Evolutionary conservation across 1,140 invertebrate species (phyloP).

Genomic region (Aphidius gifuensis): DNA sequence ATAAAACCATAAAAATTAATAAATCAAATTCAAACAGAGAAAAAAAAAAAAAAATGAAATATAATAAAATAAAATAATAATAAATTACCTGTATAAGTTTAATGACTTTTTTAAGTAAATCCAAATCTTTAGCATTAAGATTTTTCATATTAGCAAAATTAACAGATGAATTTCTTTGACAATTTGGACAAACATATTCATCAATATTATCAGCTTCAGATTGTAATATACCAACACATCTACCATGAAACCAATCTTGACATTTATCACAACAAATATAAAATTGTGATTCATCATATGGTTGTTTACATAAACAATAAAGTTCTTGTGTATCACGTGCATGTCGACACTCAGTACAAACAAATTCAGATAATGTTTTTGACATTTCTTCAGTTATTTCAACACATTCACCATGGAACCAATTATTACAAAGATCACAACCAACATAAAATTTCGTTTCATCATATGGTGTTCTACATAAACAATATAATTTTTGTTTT

Average conservation of each 20-base stretch:
- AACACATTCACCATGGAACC: conserved; percentile 97
- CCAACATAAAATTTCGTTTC: conserved; percentile 95
- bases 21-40: background rate
- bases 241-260: conserved; percentile 98
- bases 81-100: conserved; percentile 81
- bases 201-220: conserved; percentile 92
- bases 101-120: conserved; percentile 78
- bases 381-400: conserved; percentile 91
- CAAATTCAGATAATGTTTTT: conserved; percentile 83
- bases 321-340: conserved; percentile 86
- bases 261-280: conserved; percentile 98
- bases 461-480: conserved; percentile 93
- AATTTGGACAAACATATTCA: conserved; percentile 94
- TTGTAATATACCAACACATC: conserved; percentile 93
- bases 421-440: conserved; percentile 95
- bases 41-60: no score
- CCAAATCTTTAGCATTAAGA: conserved; percentile 77
- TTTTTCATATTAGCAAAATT: conserved; percentile 89
- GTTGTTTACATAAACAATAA: conserved; percentile 93
- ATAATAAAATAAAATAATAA: conserved; percentile 1
- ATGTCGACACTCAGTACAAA: conserved; percentile 83
- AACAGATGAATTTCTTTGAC: conserved; percentile 82
- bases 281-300: conserved; percentile 96
- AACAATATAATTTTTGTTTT: conserved; percentile 85
- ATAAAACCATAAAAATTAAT: conserved; percentile 16